A percentile compares a stretch with the other conserved stretches of the same genome.
Evolutionary conservation across 2,113 vertebrate species (phyloP).

Genomic region (Suncus etruscus): DNA sequence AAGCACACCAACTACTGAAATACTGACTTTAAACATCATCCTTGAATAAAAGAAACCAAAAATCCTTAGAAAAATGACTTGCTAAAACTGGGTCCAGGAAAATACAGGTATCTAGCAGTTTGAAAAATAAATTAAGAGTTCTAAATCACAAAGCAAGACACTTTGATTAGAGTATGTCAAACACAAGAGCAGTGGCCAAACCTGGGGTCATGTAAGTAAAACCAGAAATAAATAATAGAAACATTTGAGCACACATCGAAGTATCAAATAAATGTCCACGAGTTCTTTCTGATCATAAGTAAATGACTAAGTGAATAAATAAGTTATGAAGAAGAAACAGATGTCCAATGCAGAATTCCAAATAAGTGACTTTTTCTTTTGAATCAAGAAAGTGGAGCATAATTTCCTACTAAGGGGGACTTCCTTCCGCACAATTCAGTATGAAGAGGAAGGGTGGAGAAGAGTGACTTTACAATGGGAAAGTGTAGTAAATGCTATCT

Average conservation of each 20-base stretch:
- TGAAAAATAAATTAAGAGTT: not conserved
- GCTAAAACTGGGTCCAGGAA: not conserved
- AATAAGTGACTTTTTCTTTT: not conserved
- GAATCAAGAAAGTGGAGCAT: not conserved
- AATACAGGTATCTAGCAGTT: not conserved
- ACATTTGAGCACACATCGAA: not conserved
- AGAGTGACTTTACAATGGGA: not conserved
- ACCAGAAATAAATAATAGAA: not conserved
- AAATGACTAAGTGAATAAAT: not conserved
- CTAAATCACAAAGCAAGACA: not conserved
- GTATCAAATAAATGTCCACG: not conserved
- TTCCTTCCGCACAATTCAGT: not conserved
- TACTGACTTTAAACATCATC: not conserved
- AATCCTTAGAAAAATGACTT: slow-evolving; percentile 1
- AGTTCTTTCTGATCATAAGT: not conserved
- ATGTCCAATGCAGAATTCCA: slow-evolving; percentile 19
- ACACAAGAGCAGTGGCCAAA: not conserved
- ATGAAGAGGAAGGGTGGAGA: not conserved
- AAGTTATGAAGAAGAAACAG: not conserved
- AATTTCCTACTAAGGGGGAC: not conserved
- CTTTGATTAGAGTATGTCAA: not conserved
- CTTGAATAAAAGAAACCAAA: slow-evolving; percentile 42
- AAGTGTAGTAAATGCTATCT: not conserved
- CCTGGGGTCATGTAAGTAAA: not conserved
- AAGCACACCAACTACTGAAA: not conserved